Percentiles rank a stretch among this genome's conserved stretches.
phyloP scores from a whole-genome alignment of 2,888 invertebrate species.

The Caenorhabditis panamensis region DNA sequence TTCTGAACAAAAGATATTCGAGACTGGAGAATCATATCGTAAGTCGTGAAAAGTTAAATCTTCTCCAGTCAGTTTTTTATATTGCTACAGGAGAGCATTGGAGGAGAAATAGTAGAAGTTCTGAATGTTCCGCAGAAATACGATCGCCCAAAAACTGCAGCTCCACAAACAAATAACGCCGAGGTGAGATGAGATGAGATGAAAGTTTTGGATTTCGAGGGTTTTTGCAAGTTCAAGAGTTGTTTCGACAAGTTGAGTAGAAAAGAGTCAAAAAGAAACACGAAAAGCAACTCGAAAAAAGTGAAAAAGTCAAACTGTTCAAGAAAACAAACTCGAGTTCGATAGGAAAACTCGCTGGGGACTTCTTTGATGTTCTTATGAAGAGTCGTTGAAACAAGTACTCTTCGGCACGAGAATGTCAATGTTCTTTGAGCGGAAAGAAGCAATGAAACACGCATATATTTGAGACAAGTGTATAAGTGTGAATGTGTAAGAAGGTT shows the following conservation, averaged over 20 bases:
- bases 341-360: constrained; percentile 30
- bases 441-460: constrained; percentile 1
- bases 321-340: constrained; percentile 36
- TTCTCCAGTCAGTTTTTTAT: neutral
- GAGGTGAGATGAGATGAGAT: constrained; percentile 63
- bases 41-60: constrained; percentile 63
- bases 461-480: neutral
- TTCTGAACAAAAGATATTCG: constrained; percentile 84
- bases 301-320: constrained; percentile 13
- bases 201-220: constrained; percentile 23
- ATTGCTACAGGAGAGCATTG: constrained; percentile 72
- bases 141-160: constrained; percentile 79
- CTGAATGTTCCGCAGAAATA: constrained; percentile 58
- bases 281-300: neutral
- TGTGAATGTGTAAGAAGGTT: neutral
- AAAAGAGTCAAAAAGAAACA: neutral
- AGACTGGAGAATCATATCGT: constrained; percentile 84
- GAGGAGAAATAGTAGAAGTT: constrained; percentile 74
- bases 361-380: constrained; percentile 29
- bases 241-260: neutral
- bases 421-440: constrained; percentile 22
- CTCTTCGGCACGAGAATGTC: constrained; percentile 17
- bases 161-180: constrained; percentile 69
- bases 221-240: constrained; percentile 13
- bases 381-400: constrained; percentile 17